These are phyloP conservation scores for Drosophila seclusa DNA, from an alignment of 2,888 invertebrate species.

Conservation along the genomic window DNA sequence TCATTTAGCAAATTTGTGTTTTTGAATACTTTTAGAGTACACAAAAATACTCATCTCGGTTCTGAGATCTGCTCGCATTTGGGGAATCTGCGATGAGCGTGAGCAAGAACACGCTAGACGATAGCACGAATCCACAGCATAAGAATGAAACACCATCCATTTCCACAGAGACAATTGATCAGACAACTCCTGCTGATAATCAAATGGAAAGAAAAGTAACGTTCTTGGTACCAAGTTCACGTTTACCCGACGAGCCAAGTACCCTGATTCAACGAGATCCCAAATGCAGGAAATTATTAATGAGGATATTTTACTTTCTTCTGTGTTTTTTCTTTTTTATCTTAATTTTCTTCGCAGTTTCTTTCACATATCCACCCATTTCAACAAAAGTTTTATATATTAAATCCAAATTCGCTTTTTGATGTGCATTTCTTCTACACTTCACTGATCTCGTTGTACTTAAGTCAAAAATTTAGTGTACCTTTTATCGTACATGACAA, in stretches of 20 bases:
- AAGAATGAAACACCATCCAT: neutral
- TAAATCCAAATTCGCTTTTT: neutral
- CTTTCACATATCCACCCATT: neutral
- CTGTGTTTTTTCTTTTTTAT: neutral
- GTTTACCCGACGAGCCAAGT: neutral
- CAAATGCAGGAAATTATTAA: neutral
- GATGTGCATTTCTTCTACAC: neutral
- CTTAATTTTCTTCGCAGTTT: neutral
- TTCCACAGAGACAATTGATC: neutral
- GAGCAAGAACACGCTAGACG: rapidly evolving
- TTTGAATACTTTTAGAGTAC: neutral
- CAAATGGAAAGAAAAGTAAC: neutral
- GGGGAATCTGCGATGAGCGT: neutral
- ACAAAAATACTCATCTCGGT: neutral
- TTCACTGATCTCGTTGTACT: neutral
- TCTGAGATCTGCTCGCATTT: neutral
- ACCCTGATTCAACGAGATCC: neutral
- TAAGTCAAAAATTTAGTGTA: neutral
- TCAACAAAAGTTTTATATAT: neutral
- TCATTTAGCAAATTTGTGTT: neutral
- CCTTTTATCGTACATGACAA: neutral
- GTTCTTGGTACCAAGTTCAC: neutral
- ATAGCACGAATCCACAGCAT: neutral
- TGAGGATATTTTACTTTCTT: neutral
- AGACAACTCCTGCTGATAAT: neutral